phyloP scores from a whole-genome alignment of 2,797 vertebrate species.

The Clangula hyemalis region DNA sequence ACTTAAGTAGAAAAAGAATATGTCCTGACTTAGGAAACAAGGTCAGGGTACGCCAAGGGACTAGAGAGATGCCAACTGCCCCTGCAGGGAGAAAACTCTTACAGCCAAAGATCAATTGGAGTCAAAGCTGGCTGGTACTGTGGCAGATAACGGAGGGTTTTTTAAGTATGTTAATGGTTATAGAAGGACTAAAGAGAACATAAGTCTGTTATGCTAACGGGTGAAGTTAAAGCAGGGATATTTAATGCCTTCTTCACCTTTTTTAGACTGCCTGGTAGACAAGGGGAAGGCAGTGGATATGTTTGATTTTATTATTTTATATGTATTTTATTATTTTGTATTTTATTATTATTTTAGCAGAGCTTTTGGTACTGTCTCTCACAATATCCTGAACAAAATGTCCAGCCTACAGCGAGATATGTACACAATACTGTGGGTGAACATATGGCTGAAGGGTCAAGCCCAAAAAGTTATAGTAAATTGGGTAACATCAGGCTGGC shows the following conservation, averaged over 20 bases:
- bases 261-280: too few species aligned
- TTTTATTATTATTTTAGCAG: neutral
- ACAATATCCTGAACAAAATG: neutral
- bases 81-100: neutral
- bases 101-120: neutral
- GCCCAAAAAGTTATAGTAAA: neutral
- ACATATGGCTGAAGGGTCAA: neutral
- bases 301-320: too few species aligned
- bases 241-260: too few species aligned
- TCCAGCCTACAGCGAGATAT: neutral
- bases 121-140: neutral
- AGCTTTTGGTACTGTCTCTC: neutral
- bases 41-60: neutral
- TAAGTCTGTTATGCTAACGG: too few species aligned
- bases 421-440: neutral
- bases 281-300: neutral
- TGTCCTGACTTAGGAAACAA: neutral
- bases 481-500: neutral
- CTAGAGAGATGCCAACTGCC: rapidly evolving
- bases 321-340: too few species aligned
- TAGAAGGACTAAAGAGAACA: too few species aligned
- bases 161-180: too few species aligned
- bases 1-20: neutral
- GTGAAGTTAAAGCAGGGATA: too few species aligned
- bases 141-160: too few species aligned